phyloP scores from a whole-genome alignment of 2,797 vertebrate genomes.

The Tamandua tetradactyla region DNA sequence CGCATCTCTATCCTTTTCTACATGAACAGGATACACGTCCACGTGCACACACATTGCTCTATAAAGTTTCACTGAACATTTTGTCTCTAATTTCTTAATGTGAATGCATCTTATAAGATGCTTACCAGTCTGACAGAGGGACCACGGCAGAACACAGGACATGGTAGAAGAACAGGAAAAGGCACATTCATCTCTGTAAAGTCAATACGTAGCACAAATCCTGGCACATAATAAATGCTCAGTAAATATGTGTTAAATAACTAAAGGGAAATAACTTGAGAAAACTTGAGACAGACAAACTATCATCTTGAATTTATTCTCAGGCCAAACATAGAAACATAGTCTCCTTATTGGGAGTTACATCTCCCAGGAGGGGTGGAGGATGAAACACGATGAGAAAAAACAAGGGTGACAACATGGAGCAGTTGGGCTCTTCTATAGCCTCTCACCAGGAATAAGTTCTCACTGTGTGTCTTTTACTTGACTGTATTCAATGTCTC shows the following conservation, averaged over 20 bases:
- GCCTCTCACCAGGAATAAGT: neutral
- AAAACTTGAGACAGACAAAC: conserved; percentile 11
- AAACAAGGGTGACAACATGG: neutral
- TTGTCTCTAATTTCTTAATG: neutral
- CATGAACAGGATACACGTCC: neutral
- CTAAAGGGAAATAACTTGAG: neutral
- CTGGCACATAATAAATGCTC: conserved; percentile 13
- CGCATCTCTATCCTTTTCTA: neutral
- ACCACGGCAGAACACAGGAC: neutral
- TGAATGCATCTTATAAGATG: conserved; percentile 16
- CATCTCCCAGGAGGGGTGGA: neutral
- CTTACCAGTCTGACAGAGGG: conserved; percentile 13
- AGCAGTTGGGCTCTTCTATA: neutral
- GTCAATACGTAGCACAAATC: conserved; percentile 7
- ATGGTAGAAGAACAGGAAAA: neutral
- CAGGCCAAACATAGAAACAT: neutral
- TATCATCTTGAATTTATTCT: conserved; percentile 14
- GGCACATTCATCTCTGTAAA: conserved; percentile 7
- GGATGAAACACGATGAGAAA: neutral
- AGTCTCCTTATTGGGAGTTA: neutral
- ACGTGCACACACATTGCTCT: neutral
- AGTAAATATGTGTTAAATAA: conserved; percentile 54
- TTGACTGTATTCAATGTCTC: neutral
- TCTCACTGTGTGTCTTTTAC: neutral
- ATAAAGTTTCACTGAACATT: conserved; percentile 44